phyloP scores from a whole-genome alignment of 2,113 vertebrate species.

The Aspiorhynchus laticeps region DNA sequence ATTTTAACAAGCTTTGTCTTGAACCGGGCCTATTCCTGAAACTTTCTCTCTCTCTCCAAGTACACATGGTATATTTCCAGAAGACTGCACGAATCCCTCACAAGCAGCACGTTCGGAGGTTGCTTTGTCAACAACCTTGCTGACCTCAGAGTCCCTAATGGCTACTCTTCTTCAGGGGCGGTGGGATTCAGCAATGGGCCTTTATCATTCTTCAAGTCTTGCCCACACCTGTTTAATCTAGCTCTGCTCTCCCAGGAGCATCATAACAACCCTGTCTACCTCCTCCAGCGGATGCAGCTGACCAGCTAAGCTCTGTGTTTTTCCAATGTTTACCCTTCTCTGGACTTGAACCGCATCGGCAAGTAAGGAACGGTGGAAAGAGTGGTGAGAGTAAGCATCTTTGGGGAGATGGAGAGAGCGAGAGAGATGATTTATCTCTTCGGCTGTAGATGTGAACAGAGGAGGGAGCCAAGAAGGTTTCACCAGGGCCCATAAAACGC shows the following conservation, averaged over 20 bases:
- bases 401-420: slow-evolving; percentile 46
- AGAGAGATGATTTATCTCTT: slow-evolving; percentile 62
- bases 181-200: slow-evolving; percentile 19
- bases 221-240: slow-evolving; percentile 42
- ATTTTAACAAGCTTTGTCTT: neutral
- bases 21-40: neutral
- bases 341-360: slow-evolving; percentile 34
- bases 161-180: slow-evolving; percentile 16
- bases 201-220: slow-evolving; percentile 30
- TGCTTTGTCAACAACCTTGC: slow-evolving; percentile 39
- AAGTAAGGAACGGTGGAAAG: slow-evolving; percentile 54
- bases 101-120: slow-evolving; percentile 17
- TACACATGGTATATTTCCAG: neutral
- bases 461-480: slow-evolving; percentile 56
- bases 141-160: slow-evolving; percentile 25
- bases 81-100: neutral
- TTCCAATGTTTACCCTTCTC: slow-evolving; percentile 40
- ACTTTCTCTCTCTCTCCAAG: neutral
- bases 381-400: slow-evolving; percentile 55
- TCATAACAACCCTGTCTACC: slow-evolving; percentile 31
- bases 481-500: slow-evolving; percentile 45
- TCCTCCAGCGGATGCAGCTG: slow-evolving; percentile 46
- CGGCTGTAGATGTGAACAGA: slow-evolving; percentile 61
- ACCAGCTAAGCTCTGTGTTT: slow-evolving; percentile 36
- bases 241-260: slow-evolving; percentile 17